Evolutionary conservation across 2,113 vertebrate species (phyloP), one percentile per base, ranked within the genome.

Genomic region (Notothenia coriiceps): DNA sequence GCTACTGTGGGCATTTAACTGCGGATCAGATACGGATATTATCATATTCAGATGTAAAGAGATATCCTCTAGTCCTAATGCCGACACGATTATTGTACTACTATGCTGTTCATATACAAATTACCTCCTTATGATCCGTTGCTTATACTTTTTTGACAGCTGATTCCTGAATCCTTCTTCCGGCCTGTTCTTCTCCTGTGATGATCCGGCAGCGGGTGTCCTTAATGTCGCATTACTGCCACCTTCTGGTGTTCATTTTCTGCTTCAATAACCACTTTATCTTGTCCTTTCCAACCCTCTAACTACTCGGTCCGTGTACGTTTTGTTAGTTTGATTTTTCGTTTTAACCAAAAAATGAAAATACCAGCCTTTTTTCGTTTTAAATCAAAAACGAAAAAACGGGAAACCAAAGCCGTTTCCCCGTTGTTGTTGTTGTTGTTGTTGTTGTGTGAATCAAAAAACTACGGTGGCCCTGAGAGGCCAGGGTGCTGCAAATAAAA

Each of bases 71-170:
- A 15, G 3, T 0, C 18, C 18, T 52, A 61, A 29, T 6, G 20
- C 10, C 0, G 15, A 59, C 3, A 4, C 13, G 10, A 6, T 5
- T 6, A 18, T 1, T 52, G 10, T 0, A 4, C 6, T 33, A 40
- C 40, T 0, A 49, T 5, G 5, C 2, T 9, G 2, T 12, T 10
- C 1, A 25, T 10, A 9, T 3, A 1, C n/a, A 56, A 66, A 55
- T 11, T 87, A 92, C 90, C 87, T 86, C 20, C 76, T 81, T 71
- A 3, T 25, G 9, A 33, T 75, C 25, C 75, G 63, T 47, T 77
- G 83, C 51, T 87, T 74, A 49, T 50, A 88, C 83, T 86, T 87
- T 88, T 86, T 77, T 83, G 80, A 90, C 90, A 93, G 88, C 91
- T 92, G 86, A 81, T 83, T 88, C 51, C 70, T 77, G 68, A 62